A percentile compares a stretch with the other conserved stretches of the same genome.
Conservation (phyloP, 2,113 vertebrate genomes). For the Dissostichus mawsoni region DNA sequence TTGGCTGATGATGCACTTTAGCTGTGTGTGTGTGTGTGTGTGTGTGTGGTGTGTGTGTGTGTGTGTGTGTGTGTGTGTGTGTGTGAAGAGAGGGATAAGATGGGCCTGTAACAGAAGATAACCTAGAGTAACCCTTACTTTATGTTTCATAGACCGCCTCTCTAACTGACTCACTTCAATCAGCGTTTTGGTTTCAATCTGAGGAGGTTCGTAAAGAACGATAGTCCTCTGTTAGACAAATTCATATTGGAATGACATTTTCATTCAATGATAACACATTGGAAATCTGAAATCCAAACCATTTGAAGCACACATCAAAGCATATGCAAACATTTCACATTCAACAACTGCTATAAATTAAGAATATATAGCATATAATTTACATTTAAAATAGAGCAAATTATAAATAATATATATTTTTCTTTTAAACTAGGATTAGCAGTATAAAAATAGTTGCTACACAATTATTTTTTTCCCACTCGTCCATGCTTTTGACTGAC, state of each 20-base stretch:
- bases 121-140: conserved; percentile 58
- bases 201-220: conserved; percentile 7
- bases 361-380: conserved; percentile 51
- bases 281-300: conserved; percentile 14
- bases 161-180: conserved; percentile 13
- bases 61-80: not conserved
- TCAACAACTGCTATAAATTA: conserved; percentile 33
- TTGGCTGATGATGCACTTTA: conserved; percentile 51
- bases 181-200: conserved; percentile 56
- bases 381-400: conserved; percentile 47
- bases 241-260: conserved; percentile 28
- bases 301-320: conserved; percentile 31
- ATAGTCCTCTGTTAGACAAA: conserved; percentile 18
- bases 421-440: conserved; percentile 54
- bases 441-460: conserved; percentile 85
- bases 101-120: conserved; percentile 50
- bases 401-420: conserved; percentile 56
- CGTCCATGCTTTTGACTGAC: conserved; percentile 63
- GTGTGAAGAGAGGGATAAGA: conserved; percentile 22
- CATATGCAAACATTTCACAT: conserved; percentile 41
- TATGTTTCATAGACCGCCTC: conserved; percentile 5
- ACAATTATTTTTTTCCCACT: conserved; percentile 34
- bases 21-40: conserved; percentile 9
- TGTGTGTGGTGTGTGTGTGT: conserved; percentile 1
- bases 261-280: conserved; percentile 24